phyloP scores from a whole-genome alignment of 2,888 invertebrate genomes.

The Nephrocerus scutellatus region DNA sequence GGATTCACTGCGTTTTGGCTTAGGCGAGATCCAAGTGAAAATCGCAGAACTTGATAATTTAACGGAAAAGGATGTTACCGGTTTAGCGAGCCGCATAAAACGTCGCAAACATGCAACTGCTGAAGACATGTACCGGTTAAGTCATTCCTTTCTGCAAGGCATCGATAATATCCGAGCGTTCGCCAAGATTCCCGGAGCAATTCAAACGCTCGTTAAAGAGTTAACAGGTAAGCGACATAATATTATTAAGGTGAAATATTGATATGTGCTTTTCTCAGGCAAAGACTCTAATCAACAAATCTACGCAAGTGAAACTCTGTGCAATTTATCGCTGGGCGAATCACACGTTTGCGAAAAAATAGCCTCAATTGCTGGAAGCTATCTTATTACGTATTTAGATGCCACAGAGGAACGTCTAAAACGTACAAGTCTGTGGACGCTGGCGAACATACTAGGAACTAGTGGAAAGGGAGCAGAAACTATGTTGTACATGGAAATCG shows the following conservation, averaged over 20 bases:
- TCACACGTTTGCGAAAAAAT: slow-evolving; percentile 40
- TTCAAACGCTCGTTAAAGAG: slow-evolving; percentile 42
- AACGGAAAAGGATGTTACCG: slow-evolving; percentile 36
- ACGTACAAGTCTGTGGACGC: slow-evolving; percentile 39
- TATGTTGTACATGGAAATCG: slow-evolving; percentile 38
- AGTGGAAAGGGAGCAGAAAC: slow-evolving; percentile 31
- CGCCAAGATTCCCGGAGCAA: slow-evolving; percentile 37
- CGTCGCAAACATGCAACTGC: slow-evolving; percentile 38
- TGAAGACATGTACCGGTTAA: slow-evolving; percentile 40
- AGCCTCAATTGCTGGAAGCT: slow-evolving; percentile 36
- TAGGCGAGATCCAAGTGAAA: slow-evolving; percentile 37
- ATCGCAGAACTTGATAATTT: slow-evolving; percentile 35
- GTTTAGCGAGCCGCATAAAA: slow-evolving; percentile 39
- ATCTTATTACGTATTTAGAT: slow-evolving; percentile 39
- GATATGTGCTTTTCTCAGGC: slow-evolving; percentile 30
- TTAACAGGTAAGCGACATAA: slow-evolving; percentile 32
- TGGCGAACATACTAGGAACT: slow-evolving; percentile 38
- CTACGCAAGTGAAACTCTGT: slow-evolving; percentile 39
- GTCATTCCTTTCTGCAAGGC: slow-evolving; percentile 40
- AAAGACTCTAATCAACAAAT: slow-evolving; percentile 33
- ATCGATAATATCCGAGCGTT: slow-evolving; percentile 39
- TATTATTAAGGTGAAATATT: not conserved
- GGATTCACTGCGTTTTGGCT: slow-evolving; percentile 38
- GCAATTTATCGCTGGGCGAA: slow-evolving; percentile 43
- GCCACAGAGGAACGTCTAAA: slow-evolving; percentile 32